A percentile compares a stretch with the other conserved stretches of the same genome.
These are phyloP conservation scores for Trissolcus japonicus DNA, from an alignment of 2,888 invertebrate species.

Conservation along the genomic window DNA sequence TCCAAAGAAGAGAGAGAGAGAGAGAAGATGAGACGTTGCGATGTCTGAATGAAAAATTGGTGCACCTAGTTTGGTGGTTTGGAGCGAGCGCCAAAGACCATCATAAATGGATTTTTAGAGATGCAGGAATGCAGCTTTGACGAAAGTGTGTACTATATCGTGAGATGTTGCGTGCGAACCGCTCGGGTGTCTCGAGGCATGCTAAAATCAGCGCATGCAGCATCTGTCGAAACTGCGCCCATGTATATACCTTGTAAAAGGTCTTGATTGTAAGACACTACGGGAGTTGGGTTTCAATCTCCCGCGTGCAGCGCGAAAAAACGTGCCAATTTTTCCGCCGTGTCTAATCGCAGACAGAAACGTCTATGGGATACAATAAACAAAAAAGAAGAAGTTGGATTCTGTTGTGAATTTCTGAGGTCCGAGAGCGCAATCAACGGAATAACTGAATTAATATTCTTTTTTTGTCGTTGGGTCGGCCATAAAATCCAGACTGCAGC, in stretches of 20 bases:
- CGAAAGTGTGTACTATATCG: conserved; percentile 40
- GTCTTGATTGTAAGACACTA: conserved; percentile 43
- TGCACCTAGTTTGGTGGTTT: no score
- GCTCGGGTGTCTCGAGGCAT: conserved; percentile 50
- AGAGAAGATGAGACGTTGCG: no score
- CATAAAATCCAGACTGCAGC: conserved; percentile 47
- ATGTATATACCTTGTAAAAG: conserved; percentile 45
- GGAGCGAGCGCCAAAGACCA: no score
- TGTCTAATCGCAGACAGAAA: no score
- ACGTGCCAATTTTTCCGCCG: conserved; percentile 33
- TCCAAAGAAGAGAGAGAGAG: no score
- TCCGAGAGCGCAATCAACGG: not conserved
- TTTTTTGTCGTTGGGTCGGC: conserved; percentile 25
- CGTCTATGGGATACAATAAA: no score
- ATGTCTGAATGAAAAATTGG: no score
- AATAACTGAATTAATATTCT: conserved; percentile 33
- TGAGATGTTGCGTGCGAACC: conserved; percentile 51
- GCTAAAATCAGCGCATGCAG: conserved; percentile 43
- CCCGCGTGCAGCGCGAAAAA: conserved; percentile 19
- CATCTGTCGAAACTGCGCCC: conserved; percentile 56
- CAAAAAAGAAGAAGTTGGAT: no score
- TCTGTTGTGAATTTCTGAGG: no score
- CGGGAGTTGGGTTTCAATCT: conserved; percentile 53
- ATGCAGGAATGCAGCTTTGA: conserved; percentile 52
- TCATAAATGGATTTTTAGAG: conserved; percentile 25